Conservation (phyloP, 2,888 invertebrate genomes). For the Parnassius smintheus region DNA sequence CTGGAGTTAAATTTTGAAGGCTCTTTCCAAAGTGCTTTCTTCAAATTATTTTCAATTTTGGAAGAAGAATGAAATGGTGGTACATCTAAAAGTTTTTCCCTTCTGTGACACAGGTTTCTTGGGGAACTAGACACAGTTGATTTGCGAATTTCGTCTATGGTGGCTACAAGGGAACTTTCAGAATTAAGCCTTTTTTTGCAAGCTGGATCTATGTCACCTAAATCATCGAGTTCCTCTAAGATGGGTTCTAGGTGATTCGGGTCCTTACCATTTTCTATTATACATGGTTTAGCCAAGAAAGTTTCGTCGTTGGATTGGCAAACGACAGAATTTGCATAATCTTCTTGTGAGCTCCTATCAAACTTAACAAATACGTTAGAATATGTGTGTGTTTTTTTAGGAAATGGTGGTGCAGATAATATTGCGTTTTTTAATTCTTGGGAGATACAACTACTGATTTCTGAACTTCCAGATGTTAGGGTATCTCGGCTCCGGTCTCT, state of each 20-base stretch:
- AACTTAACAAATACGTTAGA: constrained; percentile 73
- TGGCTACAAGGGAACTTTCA: constrained; percentile 82
- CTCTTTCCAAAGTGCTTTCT: constrained; percentile 73
- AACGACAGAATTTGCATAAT: constrained; percentile 78
- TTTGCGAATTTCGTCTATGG: constrained; percentile 83
- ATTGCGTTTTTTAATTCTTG: constrained; percentile 72
- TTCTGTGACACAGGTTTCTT: constrained; percentile 77
- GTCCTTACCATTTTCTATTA: constrained; percentile 75
- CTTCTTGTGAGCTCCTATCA: constrained; percentile 67
- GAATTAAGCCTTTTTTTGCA: constrained; percentile 70
- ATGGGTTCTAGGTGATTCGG: constrained; percentile 79
- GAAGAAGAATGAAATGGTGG: constrained; percentile 57
- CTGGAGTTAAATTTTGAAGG: constrained; percentile 68
- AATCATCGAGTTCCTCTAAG: constrained; percentile 80
- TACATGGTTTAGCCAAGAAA: constrained; percentile 79
- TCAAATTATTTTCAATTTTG: constrained; percentile 61
- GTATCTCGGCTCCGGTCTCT: constrained; percentile 81
- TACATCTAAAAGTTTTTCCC: constrained; percentile 75
- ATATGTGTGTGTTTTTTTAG: constrained; percentile 68
- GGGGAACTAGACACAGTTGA: constrained; percentile 80
- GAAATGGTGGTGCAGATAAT: constrained; percentile 67
- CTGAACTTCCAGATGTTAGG: constrained; percentile 80
- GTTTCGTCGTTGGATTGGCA: constrained; percentile 73
- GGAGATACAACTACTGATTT: constrained; percentile 74
- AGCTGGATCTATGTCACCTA: constrained; percentile 65